Evolutionary conservation across 2,888 invertebrate species (phyloP), one percentile per base, ranked within the genome.

Genomic region (Volucella inanis): DNA sequence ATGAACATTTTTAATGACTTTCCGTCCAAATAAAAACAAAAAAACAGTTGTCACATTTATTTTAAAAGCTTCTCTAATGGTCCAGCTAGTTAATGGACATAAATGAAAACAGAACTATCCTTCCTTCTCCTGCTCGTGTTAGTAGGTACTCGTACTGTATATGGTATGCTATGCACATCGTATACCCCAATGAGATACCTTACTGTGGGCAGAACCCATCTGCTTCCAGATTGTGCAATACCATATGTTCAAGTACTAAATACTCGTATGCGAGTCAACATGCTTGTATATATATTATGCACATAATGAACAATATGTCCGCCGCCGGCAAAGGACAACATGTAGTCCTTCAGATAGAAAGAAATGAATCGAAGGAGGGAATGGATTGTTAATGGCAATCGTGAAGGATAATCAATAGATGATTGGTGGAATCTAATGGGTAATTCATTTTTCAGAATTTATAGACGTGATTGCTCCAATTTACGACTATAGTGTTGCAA

Each of bases 401-500:
- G 41, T 75, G 67, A 70, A 75, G 80, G 84, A 84, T 84, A 80
- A 84, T 80, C 84, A 71, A 84, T 84, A 49, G 84, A 75, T 75
- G 80, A 84, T 80, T 75, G 75, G 68, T 84, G 70, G 70, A 61
- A 39, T 80, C 84, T 84, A 84, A 84, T 79, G 80, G 80, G 84
- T 65, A 84, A 75, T 84, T 84, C 71, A 80, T 80, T 84, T 84
- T 39, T 41, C 15, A 80, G 50, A 75, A 84, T 80, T 84, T 84
- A 80, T 84, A 54, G 80, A 75, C 43, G 54, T 47, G 49, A 79
- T 79, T 65, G 75, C 52, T 43, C 64, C 68, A 68, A 83, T 78
- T 78, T 74, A 78, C 72, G 38, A 70, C 70, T 75, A 54, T 59
- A 55, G 47, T 41, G 8, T 15, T 22, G 38, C 31, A 31, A 31